Conservation (phyloP, 2,113 vertebrate genomes). For the Aplodontia rufa region DNA sequence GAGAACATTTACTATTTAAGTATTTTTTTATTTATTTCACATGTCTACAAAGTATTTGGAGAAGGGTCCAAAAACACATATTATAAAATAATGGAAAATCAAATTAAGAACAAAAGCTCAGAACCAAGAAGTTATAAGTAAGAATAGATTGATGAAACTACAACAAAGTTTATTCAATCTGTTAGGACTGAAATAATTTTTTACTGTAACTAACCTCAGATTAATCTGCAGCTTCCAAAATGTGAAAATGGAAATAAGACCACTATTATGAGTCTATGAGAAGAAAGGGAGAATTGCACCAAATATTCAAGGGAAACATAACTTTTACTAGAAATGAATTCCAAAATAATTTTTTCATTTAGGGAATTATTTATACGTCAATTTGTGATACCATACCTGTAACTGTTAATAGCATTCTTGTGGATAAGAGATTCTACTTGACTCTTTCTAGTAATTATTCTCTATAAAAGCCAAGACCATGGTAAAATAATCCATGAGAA, state of each 20-base stretch:
- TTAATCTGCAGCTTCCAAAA: neutral
- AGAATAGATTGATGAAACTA: neutral
- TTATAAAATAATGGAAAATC: neutral
- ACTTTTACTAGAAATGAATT: neutral
- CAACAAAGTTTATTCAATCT: neutral
- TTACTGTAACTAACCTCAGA: neutral
- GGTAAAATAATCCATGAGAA: neutral
- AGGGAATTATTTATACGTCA: neutral
- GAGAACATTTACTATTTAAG: neutral
- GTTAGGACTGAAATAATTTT: neutral
- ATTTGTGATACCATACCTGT: neutral
- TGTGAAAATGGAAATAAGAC: neutral
- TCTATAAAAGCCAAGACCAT: neutral
- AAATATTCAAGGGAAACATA: neutral
- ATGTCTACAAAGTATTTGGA: neutral
- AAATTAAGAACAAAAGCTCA: neutral
- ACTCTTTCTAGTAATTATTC: neutral
- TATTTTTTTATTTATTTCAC: neutral
- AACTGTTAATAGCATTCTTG: neutral
- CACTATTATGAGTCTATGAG: neutral
- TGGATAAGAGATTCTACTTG: neutral
- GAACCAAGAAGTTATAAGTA: neutral
- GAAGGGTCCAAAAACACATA: neutral
- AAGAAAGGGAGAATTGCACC: neutral
- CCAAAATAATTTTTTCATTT: neutral